These are phyloP conservation scores for Electrophaes corylata DNA, from an alignment of 2,888 invertebrate species.

Conservation along the genomic window DNA sequence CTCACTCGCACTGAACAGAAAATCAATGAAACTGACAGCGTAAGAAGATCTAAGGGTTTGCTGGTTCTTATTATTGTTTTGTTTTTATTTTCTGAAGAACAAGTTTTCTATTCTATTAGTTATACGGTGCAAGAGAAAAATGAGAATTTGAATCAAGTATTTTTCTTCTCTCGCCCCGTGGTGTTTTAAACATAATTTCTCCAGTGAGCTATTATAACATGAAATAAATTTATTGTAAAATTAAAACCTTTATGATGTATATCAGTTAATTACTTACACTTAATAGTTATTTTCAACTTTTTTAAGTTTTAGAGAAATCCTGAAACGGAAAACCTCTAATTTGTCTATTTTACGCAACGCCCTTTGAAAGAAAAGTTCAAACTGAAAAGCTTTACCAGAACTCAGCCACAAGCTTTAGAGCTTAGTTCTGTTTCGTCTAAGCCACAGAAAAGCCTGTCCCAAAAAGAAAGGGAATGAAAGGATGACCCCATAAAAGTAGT, in stretches of 20 bases:
- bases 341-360: too few relatives aligned
- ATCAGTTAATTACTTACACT: too few relatives aligned
- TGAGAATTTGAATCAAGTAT: background rate
- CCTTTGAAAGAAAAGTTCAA: background rate
- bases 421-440: background rate
- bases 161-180: too few relatives aligned
- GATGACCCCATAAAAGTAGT: too few relatives aligned
- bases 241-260: too few relatives aligned
- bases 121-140: conserved; percentile 3
- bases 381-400: conserved; percentile 1
- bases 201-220: too few relatives aligned
- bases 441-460: background rate
- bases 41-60: conserved; percentile 15
- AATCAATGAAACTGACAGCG: conserved; percentile 10
- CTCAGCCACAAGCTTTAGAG: conserved; percentile 3
- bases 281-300: too few relatives aligned
- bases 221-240: too few relatives aligned
- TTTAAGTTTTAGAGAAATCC: too few relatives aligned
- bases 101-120: conserved; percentile 20
- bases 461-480: background rate
- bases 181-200: too few relatives aligned
- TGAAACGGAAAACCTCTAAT: too few relatives aligned
- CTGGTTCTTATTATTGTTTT: conserved; percentile 21
- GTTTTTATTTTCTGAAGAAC: conserved; percentile 21
- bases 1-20: conserved; percentile 14